Evolutionary conservation across 2,888 invertebrate genomes (phyloP), one percentile per base, ranked within the genome.

Genomic region (Podabrus alpinus): DNA sequence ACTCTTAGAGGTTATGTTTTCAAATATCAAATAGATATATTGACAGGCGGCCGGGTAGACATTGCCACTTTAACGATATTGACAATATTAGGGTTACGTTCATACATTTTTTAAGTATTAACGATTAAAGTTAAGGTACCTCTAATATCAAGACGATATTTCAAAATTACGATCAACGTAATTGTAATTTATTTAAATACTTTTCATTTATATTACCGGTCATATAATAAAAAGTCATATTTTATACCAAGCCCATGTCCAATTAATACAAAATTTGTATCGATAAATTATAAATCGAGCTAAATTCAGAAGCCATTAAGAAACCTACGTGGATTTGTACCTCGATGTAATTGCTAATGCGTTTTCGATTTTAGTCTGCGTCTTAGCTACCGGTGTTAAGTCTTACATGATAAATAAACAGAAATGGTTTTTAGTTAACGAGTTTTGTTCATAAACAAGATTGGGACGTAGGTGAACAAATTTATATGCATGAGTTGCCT

Each of bases 401-500:
- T 76, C 77, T 79, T 77, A 74, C 78, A 75, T 71, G 78, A 80
- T 80, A 81, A 80, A 82, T 80, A 81, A 80, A 83, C 81, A 80
- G 79, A 81, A 80, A 77, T 77, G 78, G 72, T 72, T 72, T 77
- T 66, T 71, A 76, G 76, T 80, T 83, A 82, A 83, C 83, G 82
- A 83, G 81, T 81, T 77, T 77, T 73, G 79, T 75, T 79, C 82
- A 80, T 83, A 82, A 83, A 83, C 80, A 80, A 80, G 81, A 81
- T 80, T 77, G 81, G 81, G 76, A 78, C 79, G 81, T 83, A 83
- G 84, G 84, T 84, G 83, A 83, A 83, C 84, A 79, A 83, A 85
- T 85, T 85, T 85, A 84, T 85, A 85, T 85, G 85, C 85, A 85
- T 85, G 84, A 85, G 83, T 82, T 73, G 85, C 85, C 84, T 69